Conservation (phyloP, 2,888 invertebrate species). For the Lobophora halterata region DNA sequence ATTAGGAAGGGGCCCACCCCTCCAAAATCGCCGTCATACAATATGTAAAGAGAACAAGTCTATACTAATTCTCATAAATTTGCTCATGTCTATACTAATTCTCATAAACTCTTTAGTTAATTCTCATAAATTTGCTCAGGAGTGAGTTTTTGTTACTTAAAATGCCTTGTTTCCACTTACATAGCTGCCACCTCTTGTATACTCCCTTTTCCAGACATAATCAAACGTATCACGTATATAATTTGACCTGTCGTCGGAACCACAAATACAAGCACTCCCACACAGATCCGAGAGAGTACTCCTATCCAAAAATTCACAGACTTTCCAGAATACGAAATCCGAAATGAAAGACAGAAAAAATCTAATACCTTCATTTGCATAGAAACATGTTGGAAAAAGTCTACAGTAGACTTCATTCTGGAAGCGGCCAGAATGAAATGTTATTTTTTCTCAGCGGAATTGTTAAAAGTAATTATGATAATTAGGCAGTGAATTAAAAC, state of each 20-base stretch:
- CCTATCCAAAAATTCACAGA: constrained; percentile 42
- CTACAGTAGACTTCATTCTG: constrained; percentile 36
- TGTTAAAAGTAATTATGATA: constrained; percentile 21
- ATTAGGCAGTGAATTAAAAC: constrained; percentile 21
- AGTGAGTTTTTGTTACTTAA: too few relatives aligned
- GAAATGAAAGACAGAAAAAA: constrained; percentile 47
- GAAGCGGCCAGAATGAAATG: constrained; percentile 16
- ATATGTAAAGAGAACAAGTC: too few relatives aligned
- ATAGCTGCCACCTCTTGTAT: constrained; percentile 49
- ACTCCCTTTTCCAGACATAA: constrained; percentile 40
- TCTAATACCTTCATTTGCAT: constrained; percentile 45
- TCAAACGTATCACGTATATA: constrained; percentile 40
- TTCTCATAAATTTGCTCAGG: too few relatives aligned
- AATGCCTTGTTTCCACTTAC: too few relatives aligned
- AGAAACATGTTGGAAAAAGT: constrained; percentile 43
- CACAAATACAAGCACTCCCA: constrained; percentile 37
- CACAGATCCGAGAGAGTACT: constrained; percentile 33
- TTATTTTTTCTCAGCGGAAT: constrained; percentile 15
- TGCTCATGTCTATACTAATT: too few relatives aligned
- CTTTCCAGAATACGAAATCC: constrained; percentile 40
- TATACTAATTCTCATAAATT: too few relatives aligned
- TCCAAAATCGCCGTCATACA: too few relatives aligned
- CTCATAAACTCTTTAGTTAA: too few relatives aligned
- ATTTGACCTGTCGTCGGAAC: constrained; percentile 46
- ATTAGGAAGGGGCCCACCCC: too few relatives aligned